Conservation (phyloP, 92 coral and sea anemone species). For the Porites divaricata region DNA sequence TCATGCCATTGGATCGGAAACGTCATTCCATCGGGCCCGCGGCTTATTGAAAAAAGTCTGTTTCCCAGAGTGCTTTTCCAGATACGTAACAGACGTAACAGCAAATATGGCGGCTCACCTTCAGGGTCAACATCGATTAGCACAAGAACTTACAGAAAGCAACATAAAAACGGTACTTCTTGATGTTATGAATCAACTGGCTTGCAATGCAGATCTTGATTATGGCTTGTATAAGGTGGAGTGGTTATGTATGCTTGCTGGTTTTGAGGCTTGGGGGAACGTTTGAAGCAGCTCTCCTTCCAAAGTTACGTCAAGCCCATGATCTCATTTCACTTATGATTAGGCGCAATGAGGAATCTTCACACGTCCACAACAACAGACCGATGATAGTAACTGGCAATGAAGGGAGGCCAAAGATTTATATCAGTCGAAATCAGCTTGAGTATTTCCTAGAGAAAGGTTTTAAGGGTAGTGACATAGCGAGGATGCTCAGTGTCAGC, state of each 20-base stretch:
- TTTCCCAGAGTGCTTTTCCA: neutral
- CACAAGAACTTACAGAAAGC: neutral
- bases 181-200: slow-evolving; percentile 25
- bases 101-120: slow-evolving; percentile 1
- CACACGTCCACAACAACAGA: neutral
- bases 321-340: slow-evolving; percentile 17
- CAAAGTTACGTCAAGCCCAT: slow-evolving; percentile 33
- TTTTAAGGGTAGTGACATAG: slow-evolving; percentile 66
- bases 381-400: slow-evolving; percentile 9
- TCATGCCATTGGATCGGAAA: neutral
- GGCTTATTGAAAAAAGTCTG: too few relatives aligned
- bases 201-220: slow-evolving; percentile 7
- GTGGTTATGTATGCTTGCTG: slow-evolving; percentile 24
- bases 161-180: slow-evolving; percentile 6
- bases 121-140: slow-evolving; percentile 30
- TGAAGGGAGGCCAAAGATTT: slow-evolving; percentile 8
- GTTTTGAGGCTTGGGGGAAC: slow-evolving; percentile 36
- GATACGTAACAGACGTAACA: neutral
- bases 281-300: slow-evolving; percentile 28
- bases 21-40: neutral
- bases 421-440: neutral
- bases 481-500: slow-evolving; percentile 57
- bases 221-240: slow-evolving; percentile 27
- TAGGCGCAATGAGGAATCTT: neutral
- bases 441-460: slow-evolving; percentile 44